Base-by-base conservation (phyloP, 1,140 invertebrate genomes). In the Phenacoccus solenopsis region DNA sequence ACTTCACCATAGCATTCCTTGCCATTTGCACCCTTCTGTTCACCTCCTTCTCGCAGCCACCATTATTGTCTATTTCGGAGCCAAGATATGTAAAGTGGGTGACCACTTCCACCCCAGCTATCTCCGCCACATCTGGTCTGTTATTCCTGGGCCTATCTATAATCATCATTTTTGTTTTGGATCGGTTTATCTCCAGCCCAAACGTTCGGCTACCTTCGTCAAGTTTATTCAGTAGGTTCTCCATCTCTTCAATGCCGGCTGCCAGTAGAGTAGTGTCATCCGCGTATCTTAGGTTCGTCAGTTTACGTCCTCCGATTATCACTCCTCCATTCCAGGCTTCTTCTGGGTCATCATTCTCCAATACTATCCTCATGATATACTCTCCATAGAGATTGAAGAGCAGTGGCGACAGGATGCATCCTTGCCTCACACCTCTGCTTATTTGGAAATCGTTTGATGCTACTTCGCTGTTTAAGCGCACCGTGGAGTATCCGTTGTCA, bases 371-470 rank as follows among this genome's bases (percentile, higher is more conserved):
- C 1, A 74, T 70, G 20, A 74, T 68, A 35, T 28, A 16, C 57
- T 74, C 72, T 28, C 38, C 70, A 70, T 78, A 79, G 21, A 77
- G 69, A 69, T 78, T 76, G 67, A 79, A 78, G 16, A 79, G 74
- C 9, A 78, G 71, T 22, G 75, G 76, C 35, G 74, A 76, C 59
- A 76, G 28, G 25, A 76, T 72, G 61, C 76, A 78, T 35, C 76
- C 78, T 68, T 78, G 77, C 13, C 75, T 71, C 7, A 77, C 74
- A 20, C 75, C 75, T n/a, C n/a, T n/a, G n/a, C n/a, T n/a, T n/a
- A n/a, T n/a, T n/a, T n/a, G n/a, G n/a, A n/a, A n/a, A n/a, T n/a
- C n/a, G n/a, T n/a, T n/a, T n/a, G n/a, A n/a, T n/a, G n/a, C n/a
- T n/a, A n/a, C n/a, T n/a, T n/a, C n/a, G n/a, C n/a, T n/a, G n/a